These are phyloP conservation scores for Haliclona indistincta DNA, from an alignment of 37 sponge, comb jelly and placozoan species.

Conservation along the genomic window DNA sequence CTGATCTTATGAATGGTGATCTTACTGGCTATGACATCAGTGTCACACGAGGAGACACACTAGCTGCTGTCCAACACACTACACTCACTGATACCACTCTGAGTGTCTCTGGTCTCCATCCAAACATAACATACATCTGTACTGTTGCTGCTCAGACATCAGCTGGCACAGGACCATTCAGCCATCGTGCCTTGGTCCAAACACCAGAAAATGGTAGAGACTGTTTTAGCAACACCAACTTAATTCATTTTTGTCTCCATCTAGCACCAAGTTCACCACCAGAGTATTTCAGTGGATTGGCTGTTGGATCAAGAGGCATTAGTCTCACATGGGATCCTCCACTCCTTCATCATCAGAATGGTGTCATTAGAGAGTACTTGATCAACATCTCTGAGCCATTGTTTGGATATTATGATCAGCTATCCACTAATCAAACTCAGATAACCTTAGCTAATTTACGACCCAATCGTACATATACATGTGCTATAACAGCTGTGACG, in stretches of 20 bases:
- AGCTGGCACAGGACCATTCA: constrained; percentile 23
- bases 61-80: no score
- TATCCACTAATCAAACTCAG: constrained; percentile 6
- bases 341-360: not conserved
- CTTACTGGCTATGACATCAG: no score
- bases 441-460: constrained; percentile 12
- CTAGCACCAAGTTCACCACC: constrained; percentile 2
- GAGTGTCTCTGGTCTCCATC: constrained; percentile 21
- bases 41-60: no score
- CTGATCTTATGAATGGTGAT: no score
- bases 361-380: not conserved
- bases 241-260: not conserved
- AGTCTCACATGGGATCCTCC: not conserved
- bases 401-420: not conserved
- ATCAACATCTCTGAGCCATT: not conserved
- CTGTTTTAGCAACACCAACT: not conserved
- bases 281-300: not conserved
- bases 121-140: constrained; percentile 21
- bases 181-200: not conserved
- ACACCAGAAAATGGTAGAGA: constrained; percentile 39
- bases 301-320: not conserved
- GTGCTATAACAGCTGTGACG: not conserved
- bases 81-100: constrained; percentile 3
- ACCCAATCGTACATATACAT: constrained; percentile 9
- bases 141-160: constrained; percentile 29